Evolutionary conservation across 2,888 invertebrate genomes (phyloP), one percentile per base, ranked within the genome.

Genomic region (Herminia tarsipennalis): DNA sequence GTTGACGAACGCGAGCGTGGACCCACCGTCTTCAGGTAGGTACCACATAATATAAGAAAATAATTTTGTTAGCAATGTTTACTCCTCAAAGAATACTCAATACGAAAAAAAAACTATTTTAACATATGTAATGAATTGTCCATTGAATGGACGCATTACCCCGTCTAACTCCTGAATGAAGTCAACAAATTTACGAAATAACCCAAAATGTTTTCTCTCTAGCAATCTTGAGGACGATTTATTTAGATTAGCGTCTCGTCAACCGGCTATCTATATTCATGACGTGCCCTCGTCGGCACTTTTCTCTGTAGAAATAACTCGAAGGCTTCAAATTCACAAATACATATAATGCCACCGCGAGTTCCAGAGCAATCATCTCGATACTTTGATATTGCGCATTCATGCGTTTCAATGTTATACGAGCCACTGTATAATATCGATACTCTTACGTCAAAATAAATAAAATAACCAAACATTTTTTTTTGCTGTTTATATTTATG

Each of bases 181-280:
- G 62, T 73, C 65, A 58, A 65, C 61, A 56, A 64, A 70, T 70
- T 70, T 56, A 57, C 60, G 41, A 54, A 70, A 73, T 63, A 66
- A 53, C 60, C 66, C 69, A 37, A 68, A 78, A 76, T 73, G 79
- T 75, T 77, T 73, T 67, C 66, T 58, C 39, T 54, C 56, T 59
- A 64, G 70, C 70, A 73, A 76, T 73, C 66, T 71, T 55, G 56
- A 53, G 63, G 66, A 51, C 68, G 63, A 70, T 76, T 78, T 81
- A 80, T 79, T 81, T 76, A 78, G 78, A 81, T 83, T 81, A 81
- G 70, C 69, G 69, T 56, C 70, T 70, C 72, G 65, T 73, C 69
- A 72, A 67, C 51, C 56, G 55, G 48, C 68, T 67, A 63, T 80
- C 64, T 72, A 74, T 79, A 81, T 81, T 79, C 81, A 80, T 81